Percentiles rank a stretch among this genome's conserved stretches.
These are phyloP conservation scores for Limnothrissa miodon DNA, from an alignment of 2,113 vertebrate species.

Conservation along the genomic window DNA sequence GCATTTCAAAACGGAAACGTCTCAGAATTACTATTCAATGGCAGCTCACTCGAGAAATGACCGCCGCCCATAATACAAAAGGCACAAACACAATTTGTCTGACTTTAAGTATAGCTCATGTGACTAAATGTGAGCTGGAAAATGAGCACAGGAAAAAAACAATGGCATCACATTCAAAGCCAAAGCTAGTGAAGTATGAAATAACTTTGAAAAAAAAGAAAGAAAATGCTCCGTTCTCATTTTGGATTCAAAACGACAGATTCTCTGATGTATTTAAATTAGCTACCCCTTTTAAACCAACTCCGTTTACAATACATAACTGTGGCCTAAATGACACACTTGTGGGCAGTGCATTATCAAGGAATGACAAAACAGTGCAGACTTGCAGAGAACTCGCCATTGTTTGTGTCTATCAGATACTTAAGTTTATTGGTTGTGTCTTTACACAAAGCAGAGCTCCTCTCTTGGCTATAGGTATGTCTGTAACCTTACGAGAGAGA, in stretches of 20 bases:
- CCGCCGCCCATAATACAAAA: neutral
- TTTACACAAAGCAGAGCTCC: neutral
- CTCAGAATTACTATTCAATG: conserved; percentile 1
- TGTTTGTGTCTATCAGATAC: neutral
- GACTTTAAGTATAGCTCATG: neutral
- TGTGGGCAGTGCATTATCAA: neutral
- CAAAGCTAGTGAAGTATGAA: conserved; percentile 9
- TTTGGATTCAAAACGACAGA: neutral
- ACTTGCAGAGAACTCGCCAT: neutral
- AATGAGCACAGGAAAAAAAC: neutral
- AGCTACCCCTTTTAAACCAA: neutral
- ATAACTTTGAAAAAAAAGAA: conserved; percentile 1
- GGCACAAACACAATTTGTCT: conserved; percentile 16
- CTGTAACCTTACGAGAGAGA: neutral
- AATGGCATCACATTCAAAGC: neutral
- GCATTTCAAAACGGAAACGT: neutral
- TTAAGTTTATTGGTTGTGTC: neutral
- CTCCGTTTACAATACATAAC: neutral
- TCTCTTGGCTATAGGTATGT: neutral
- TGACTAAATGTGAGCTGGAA: neutral
- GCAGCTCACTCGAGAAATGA: neutral
- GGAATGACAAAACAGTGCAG: neutral
- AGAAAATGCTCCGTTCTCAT: neutral
- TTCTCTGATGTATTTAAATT: neutral
- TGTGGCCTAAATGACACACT: neutral